Percentiles rank a stretch among this genome's conserved stretches.
Conservation (phyloP, 2,888 invertebrate species). For the Chrysomela aeneicollis region DNA sequence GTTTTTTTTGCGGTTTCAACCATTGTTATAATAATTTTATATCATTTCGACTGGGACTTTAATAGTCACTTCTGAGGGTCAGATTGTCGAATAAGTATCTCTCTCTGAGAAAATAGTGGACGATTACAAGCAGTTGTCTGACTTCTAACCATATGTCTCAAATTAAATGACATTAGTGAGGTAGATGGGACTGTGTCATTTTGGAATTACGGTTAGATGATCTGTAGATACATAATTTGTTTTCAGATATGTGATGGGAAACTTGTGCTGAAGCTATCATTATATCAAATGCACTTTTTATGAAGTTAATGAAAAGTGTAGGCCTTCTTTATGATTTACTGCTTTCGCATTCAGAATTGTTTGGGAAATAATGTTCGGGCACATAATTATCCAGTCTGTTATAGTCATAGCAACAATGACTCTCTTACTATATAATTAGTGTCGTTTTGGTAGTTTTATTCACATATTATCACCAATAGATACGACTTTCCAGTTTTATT, state of each 20-base stretch:
- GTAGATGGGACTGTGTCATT: conserved; percentile 52
- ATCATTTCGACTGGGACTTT: conserved; percentile 48
- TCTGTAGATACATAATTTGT: conserved; percentile 20
- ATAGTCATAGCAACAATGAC: neutral
- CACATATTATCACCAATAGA: no score
- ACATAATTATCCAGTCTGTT: neutral
- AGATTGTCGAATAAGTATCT: conserved; percentile 41
- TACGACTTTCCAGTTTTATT: no score
- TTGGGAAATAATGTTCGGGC: neutral
- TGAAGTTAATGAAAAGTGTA: conserved; percentile 23
- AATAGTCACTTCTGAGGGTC: conserved; percentile 48
- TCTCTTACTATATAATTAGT: neutral
- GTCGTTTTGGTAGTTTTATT: neutral
- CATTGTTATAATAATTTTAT: conserved; percentile 49
- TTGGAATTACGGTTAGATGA: conserved; percentile 42
- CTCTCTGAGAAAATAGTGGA: conserved; percentile 24
- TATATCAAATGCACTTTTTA: conserved; percentile 42
- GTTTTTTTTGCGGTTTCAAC: conserved; percentile 51
- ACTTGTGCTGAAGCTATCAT: conserved; percentile 40
- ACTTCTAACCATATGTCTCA: conserved; percentile 54
- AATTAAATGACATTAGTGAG: conserved; percentile 57
- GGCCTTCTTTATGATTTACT: neutral
- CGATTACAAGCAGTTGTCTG: conserved; percentile 37
- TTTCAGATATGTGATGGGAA: conserved; percentile 36
- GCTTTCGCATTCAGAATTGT: neutral